A percentile compares a stretch with the other conserved stretches of the same genome.
Conservation (phyloP, 2,113 vertebrate species). For the Sarotherodon lohbergeri region DNA sequence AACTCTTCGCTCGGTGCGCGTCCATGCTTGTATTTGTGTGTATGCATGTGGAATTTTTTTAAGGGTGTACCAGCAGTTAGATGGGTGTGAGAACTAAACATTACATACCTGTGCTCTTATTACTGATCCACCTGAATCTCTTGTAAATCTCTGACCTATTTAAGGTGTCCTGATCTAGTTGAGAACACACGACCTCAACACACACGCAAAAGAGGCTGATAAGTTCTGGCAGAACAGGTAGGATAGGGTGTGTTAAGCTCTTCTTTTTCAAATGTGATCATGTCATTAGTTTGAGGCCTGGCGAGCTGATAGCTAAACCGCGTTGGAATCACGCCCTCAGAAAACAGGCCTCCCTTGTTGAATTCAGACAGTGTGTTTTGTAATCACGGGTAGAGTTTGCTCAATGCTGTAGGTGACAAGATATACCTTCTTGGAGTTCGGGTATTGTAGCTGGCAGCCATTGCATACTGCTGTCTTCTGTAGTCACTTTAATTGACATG, state of each 20-base stretch:
- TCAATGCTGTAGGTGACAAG: neutral
- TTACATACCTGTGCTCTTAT: constrained; percentile 46
- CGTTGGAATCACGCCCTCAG: neutral
- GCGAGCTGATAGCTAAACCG: neutral
- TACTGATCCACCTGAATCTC: constrained; percentile 54
- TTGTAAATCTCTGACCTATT: constrained; percentile 47
- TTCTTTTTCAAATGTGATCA: neutral
- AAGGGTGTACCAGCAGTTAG: constrained; percentile 53
- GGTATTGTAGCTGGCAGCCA: neutral
- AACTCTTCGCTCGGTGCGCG: constrained; percentile 23
- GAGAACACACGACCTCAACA: neutral
- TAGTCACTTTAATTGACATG: neutral
- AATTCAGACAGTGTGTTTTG: neutral
- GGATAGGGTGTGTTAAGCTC: neutral
- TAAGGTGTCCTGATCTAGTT: neutral
- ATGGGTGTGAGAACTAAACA: constrained; percentile 57
- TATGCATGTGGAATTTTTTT: neutral
- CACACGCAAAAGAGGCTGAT: neutral
- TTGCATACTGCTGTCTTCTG: neutral
- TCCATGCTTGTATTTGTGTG: constrained; percentile 25
- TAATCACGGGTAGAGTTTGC: neutral
- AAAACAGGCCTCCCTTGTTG: neutral
- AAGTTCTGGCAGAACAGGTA: neutral
- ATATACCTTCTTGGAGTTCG: neutral
- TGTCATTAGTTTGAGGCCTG: neutral